A percentile compares a stretch with the other conserved stretches of the same genome.
phyloP scores from a whole-genome alignment of 2,888 invertebrate genomes.

The Leucania comma region DNA sequence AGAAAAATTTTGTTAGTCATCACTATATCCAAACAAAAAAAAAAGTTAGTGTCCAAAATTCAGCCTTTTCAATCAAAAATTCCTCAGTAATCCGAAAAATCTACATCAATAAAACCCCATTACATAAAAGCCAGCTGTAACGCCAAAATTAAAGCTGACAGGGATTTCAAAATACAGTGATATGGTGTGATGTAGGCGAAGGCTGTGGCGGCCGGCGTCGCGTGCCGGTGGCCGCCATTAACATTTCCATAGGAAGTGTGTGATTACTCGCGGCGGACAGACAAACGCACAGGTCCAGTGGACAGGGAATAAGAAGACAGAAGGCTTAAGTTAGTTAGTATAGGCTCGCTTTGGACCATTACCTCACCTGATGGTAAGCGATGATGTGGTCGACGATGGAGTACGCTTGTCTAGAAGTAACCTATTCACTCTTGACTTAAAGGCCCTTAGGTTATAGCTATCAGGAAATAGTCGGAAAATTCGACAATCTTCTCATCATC shows the following conservation, averaged over 20 bases:
- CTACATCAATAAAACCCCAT: slow-evolving; percentile 20
- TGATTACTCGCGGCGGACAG: slow-evolving; percentile 80
- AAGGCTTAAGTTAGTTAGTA: slow-evolving; percentile 14
- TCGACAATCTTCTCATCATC: too few species aligned
- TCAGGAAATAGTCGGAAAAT: too few species aligned
- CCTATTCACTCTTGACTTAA: too few species aligned
- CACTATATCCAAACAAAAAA: too few species aligned
- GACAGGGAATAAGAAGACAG: slow-evolving; percentile 5
- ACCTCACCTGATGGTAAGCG: too few species aligned
- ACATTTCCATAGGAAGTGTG: slow-evolving; percentile 84
- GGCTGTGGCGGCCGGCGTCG: slow-evolving; percentile 73
- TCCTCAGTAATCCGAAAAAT: slow-evolving; percentile 1
- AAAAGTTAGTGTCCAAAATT: not conserved
- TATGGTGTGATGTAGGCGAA: slow-evolving; percentile 65
- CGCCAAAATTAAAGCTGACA: slow-evolving; percentile 43
- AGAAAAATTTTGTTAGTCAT: too few species aligned
- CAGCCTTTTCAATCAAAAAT: not conserved
- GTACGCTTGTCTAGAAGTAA: too few species aligned
- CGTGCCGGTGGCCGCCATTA: slow-evolving; percentile 81
- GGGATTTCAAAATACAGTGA: slow-evolving; percentile 49
- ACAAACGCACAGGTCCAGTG: slow-evolving; percentile 72
- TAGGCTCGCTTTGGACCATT: too few species aligned
- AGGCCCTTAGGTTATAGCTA: too few species aligned
- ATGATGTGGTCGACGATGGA: too few species aligned
- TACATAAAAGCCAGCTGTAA: slow-evolving; percentile 46